Evolutionary conservation across 2,113 vertebrate genomes (phyloP), one percentile per base, ranked within the genome.

Genomic region (Megaptera novaeangliae): DNA sequence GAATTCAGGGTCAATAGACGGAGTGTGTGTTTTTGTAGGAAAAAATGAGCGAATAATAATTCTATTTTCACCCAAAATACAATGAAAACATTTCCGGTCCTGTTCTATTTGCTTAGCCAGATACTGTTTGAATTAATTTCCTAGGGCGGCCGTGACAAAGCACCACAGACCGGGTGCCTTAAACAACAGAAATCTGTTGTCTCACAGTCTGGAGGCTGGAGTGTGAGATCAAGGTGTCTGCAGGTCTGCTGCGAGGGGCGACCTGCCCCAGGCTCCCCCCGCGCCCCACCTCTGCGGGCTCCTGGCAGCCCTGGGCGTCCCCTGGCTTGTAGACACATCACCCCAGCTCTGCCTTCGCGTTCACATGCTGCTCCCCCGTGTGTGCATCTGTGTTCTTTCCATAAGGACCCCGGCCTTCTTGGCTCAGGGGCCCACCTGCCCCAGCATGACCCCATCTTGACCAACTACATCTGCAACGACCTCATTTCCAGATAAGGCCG

Each of bases 271-370:
- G 11, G 39, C 31, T 20, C 20, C 39, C 46, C 55, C 20, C 20
- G 36, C 36, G 14, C 52, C 17, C 75, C 1, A 2, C 14, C 9
- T 20, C 25, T 2, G 2, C 10, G 2, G 52, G 66, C 46, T n/a
- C 64, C 64, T 14, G 36, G 46, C 10, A 3, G 3, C 5, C 27
- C 31, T 0, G 10, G 11, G 5, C 9, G 13, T 29, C 12, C 21
- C 15, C 14, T 1, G 4, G 77, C 18, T 23, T 15, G 1, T 8
- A 4, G 91, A n/a, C 9, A 0, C 1, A 0, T 29, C 21, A 1
- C 8, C 69, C 0, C 3, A 11, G 8, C n/a, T 59, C 46, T n/a
- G 41, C 77, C 20, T 46, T 2, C 39, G 0, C 25, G 36, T 31
- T 74, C 49, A 20, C 59, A 4, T 3, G 15, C 10, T 1, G 0